A percentile compares a stretch with the other conserved stretches of the same genome.
Conservation (phyloP, 1,140 invertebrate species). For the Drosophila kurseongensis region DNA sequence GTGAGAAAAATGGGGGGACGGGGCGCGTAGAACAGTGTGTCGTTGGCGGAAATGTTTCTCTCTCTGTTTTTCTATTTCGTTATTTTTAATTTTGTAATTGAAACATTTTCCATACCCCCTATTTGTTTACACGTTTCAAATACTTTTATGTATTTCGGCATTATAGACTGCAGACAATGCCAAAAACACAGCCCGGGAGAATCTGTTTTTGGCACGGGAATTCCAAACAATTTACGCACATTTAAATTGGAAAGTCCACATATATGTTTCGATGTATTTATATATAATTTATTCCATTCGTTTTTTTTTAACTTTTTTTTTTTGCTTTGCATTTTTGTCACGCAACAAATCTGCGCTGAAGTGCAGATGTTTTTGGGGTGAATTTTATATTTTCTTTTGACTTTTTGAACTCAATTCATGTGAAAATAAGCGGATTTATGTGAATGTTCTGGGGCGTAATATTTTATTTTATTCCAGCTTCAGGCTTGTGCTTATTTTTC, state of each 20-base stretch:
- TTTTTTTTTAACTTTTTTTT: conserved; percentile 14
- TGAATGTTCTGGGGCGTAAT: conserved; percentile 10
- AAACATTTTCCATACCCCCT: conserved; percentile 55
- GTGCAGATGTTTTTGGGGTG: conserved; percentile 37
- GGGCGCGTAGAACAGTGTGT: conserved; percentile 1
- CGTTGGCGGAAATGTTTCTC: conserved; percentile 17
- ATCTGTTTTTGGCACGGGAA: conserved; percentile 24
- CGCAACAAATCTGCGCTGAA: conserved; percentile 45
- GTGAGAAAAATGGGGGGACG: conserved; percentile 5
- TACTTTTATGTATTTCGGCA: conserved; percentile 21
- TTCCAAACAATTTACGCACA: conserved; percentile 47
- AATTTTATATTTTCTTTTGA: conserved; percentile 50
- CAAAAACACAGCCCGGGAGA: conserved; percentile 10
- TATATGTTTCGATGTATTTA: conserved; percentile 9
- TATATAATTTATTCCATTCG: conserved; percentile 41
- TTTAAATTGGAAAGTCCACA: conserved; percentile 46
- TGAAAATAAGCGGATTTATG: conserved; percentile 61
- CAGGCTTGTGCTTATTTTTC: conserved; percentile 18
- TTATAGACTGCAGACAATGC: conserved; percentile 25
- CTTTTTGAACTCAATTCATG: conserved; percentile 49
- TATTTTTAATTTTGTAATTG: conserved; percentile 49
- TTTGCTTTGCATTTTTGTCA: conserved; percentile 47
- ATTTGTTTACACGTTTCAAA: conserved; percentile 58
- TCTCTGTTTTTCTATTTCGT: conserved; percentile 15
- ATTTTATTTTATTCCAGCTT: conserved; percentile 16